A percentile compares a stretch with the other conserved stretches of the same genome.
Evolutionary conservation across 2,888 invertebrate species (phyloP).

Genomic region (Drosophila imparisetae): DNA sequence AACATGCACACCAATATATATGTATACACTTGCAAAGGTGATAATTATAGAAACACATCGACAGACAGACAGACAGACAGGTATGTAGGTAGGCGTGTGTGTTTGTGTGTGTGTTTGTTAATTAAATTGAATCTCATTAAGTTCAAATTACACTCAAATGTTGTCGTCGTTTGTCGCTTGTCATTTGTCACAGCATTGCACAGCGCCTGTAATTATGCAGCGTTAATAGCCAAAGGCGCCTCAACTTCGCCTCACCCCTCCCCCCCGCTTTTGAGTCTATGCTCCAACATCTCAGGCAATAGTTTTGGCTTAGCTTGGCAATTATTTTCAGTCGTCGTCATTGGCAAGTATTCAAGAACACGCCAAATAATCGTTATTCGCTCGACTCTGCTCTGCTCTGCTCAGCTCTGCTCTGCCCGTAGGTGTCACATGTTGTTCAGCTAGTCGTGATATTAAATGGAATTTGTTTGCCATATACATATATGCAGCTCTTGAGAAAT

Average conservation of each 20-base stretch:
- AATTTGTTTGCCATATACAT: constrained; percentile 27
- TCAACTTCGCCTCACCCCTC: not conserved
- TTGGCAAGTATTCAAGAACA: constrained; percentile 68
- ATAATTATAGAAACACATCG: constrained; percentile 37
- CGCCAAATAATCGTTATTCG: constrained; percentile 28
- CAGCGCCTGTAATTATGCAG: constrained; percentile 75
- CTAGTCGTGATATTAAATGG: constrained; percentile 57
- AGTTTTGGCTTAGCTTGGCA: constrained; percentile 15
- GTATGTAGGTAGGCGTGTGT: constrained; percentile 15
- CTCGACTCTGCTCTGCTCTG: not conserved
- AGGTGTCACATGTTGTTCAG: constrained; percentile 56
- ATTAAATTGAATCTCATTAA: constrained; percentile 78
- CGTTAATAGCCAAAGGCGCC: constrained; percentile 35
- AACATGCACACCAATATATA: constrained; percentile 18
- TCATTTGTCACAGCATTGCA: constrained; percentile 38
- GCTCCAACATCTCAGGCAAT: not conserved
- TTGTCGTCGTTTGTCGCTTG: constrained; percentile 48
- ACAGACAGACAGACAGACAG: constrained; percentile 9
- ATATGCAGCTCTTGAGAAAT: constrained; percentile 18
- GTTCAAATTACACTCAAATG: constrained; percentile 70
- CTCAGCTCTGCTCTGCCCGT: constrained; percentile 18
- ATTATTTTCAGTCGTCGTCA: constrained; percentile 43
- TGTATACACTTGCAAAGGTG: constrained; percentile 39
- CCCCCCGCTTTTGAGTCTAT: not conserved
- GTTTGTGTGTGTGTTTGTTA: constrained; percentile 37